Evolutionary conservation across 2,888 invertebrate genomes (phyloP), one percentile per base, ranked within the genome.

Genomic region (Eubasilissa splendida): DNA sequence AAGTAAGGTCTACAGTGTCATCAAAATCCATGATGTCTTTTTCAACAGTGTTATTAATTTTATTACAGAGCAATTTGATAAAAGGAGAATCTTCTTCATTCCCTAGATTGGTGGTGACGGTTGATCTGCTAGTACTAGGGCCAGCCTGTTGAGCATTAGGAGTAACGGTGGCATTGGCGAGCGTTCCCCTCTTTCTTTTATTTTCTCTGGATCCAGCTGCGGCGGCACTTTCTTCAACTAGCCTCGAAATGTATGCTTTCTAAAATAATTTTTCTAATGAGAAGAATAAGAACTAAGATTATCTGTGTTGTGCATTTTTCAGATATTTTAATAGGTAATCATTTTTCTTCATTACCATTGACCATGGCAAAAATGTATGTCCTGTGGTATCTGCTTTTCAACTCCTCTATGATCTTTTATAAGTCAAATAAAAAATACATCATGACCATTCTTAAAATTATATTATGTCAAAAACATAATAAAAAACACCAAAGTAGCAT

Each of bases 241-340:
- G 75, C n/a, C 80, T 80, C 65, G 83, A 80, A 14, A 84, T 77
- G 71, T 83, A 82, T 53, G 77, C 80, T 79, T 83, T 84, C 84
- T 84, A 59, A 22, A 83, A 80, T n/a, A 63, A 12, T 63, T 65
- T 70, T 33, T 63, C 42, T 42, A 42, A 42, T 42, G 42, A 42
- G 22, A 63, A 10, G 63, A 10, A 5, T 65, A 65, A 7, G 11
- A 5, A 65, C 31, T 74, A 3, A 76, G 53, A 22, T 42, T 42
- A 42, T 42, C 42, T 42, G 42, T 5, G 42, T 42, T 42, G 7
- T 7, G 42, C 42, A 42, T 42, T 42, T 42, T 42, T 42, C 22
- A 22, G 42, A 42, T 42, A 5, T 42, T 42, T 42, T 42, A 42
- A 5, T 42, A 42, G 4, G 4, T 42, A 42, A 42, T 42, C 42